These are phyloP conservation scores for Rhodophaea formosa DNA, from an alignment of 2,888 invertebrate species.

Conservation along the genomic window DNA sequence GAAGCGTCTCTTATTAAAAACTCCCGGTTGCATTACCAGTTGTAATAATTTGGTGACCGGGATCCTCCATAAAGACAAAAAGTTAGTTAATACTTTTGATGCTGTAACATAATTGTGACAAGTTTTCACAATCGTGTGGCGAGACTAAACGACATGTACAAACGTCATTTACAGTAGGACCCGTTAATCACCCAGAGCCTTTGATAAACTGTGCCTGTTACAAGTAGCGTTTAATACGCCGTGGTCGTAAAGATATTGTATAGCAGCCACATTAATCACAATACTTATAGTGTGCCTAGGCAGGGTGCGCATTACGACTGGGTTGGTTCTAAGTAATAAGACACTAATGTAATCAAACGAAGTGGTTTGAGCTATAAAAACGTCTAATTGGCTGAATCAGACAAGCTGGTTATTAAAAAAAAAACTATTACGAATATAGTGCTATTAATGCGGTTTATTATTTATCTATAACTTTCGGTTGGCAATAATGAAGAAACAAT, in stretches of 20 bases:
- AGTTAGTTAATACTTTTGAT: too few relatives aligned
- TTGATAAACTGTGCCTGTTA: constrained; percentile 54
- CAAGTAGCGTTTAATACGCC: constrained; percentile 20
- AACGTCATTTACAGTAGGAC: constrained; percentile 62
- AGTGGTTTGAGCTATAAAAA: not conserved
- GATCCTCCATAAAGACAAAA: too few relatives aligned
- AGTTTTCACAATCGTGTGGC: too few relatives aligned
- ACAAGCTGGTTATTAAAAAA: not conserved
- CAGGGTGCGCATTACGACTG: constrained; percentile 16
- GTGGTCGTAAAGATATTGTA: constrained; percentile 12
- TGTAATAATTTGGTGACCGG: too few relatives aligned
- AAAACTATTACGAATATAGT: too few relatives aligned
- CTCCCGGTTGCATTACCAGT: too few relatives aligned
- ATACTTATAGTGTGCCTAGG: constrained; percentile 20
- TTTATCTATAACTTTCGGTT: too few relatives aligned
- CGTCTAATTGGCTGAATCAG: not conserved
- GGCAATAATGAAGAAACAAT: too few relatives aligned
- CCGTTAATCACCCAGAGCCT: constrained; percentile 61
- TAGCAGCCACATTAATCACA: constrained; percentile 23
- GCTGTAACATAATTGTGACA: too few relatives aligned
- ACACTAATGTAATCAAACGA: constrained; percentile 17
- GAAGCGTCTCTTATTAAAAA: too few relatives aligned
- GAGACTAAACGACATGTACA: too few relatives aligned
- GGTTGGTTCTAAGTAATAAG: constrained; percentile 13
- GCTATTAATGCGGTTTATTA: too few relatives aligned